Conservation (phyloP, 1,140 invertebrate genomes). For the Bombus confusus region DNA sequence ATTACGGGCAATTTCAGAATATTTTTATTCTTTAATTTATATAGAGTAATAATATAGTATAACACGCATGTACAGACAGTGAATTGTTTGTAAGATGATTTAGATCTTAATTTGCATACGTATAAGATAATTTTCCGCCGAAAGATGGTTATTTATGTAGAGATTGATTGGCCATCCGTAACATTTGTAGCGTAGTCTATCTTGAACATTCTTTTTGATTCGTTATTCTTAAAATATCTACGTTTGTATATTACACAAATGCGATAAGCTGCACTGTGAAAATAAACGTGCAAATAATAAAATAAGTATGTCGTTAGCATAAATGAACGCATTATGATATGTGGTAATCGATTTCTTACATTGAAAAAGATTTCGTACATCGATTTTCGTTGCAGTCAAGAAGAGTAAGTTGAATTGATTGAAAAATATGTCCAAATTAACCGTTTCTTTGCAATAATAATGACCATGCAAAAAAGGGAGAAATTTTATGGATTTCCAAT, state of each 20-base stretch:
- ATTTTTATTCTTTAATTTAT: not conserved
- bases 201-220: not conserved
- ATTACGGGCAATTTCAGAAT: not conserved
- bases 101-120: not conserved
- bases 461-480: not conserved
- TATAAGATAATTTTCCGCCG: not conserved
- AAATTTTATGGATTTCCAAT: not conserved
- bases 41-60: not conserved
- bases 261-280: not conserved
- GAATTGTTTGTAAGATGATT: not conserved
- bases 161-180: not conserved
- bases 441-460: too few relatives aligned
- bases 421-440: not conserved
- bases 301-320: not conserved
- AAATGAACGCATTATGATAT: not conserved
- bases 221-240: not conserved
- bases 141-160: not conserved
- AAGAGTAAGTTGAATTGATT: not conserved
- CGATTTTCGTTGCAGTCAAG: not conserved
- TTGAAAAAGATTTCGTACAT: not conserved
- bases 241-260: not conserved
- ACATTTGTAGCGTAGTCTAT: not conserved
- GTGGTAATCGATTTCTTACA: not conserved
- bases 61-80: not conserved
- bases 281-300: slow-evolving; percentile 2